Percentiles rank a stretch among this genome's conserved stretches.
These are phyloP conservation scores for Montipora foliosa DNA, from an alignment of 64 coral and sea anemone genomes.

Conservation along the genomic window DNA sequence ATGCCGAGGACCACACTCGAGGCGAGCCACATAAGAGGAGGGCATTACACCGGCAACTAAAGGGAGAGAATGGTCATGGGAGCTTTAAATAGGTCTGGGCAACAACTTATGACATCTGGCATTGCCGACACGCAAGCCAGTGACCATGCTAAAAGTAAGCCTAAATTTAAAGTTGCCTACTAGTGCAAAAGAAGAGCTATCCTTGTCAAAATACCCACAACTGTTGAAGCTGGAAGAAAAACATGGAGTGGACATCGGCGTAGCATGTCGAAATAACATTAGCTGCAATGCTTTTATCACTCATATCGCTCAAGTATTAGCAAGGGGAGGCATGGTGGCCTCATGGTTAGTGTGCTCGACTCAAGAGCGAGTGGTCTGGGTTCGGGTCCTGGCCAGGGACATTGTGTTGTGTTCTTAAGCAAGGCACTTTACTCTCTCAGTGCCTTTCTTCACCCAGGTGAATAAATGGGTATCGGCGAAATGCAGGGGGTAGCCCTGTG, in stretches of 20 bases:
- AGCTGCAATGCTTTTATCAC: constrained; percentile 74
- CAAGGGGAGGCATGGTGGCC: not conserved
- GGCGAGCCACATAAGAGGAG: constrained; percentile 42
- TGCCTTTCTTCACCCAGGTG: too few species aligned
- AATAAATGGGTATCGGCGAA: too few species aligned
- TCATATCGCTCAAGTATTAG: constrained; percentile 68
- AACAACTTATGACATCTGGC: constrained; percentile 62
- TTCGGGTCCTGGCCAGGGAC: too few species aligned
- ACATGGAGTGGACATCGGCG: constrained; percentile 78
- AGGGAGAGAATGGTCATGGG: constrained; percentile 58
- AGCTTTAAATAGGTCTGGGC: constrained; percentile 46
- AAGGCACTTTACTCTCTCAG: too few species aligned
- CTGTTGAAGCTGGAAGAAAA: constrained; percentile 79
- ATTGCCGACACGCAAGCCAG: constrained; percentile 65
- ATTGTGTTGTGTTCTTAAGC: too few species aligned
- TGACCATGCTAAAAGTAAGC: constrained; percentile 66
- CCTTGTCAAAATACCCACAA: constrained; percentile 66
- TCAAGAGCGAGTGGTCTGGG: too few species aligned
- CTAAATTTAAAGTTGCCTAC: constrained; percentile 87
- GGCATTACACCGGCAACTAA: constrained; percentile 67
- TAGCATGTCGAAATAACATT: constrained; percentile 63
- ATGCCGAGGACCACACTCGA: constrained; percentile 41
- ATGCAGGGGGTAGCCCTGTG: too few species aligned
- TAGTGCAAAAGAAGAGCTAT: constrained; percentile 86
- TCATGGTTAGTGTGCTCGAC: too few species aligned